Conservation (phyloP, 1,140 invertebrate species). For the Anastrepha ludens region DNA sequence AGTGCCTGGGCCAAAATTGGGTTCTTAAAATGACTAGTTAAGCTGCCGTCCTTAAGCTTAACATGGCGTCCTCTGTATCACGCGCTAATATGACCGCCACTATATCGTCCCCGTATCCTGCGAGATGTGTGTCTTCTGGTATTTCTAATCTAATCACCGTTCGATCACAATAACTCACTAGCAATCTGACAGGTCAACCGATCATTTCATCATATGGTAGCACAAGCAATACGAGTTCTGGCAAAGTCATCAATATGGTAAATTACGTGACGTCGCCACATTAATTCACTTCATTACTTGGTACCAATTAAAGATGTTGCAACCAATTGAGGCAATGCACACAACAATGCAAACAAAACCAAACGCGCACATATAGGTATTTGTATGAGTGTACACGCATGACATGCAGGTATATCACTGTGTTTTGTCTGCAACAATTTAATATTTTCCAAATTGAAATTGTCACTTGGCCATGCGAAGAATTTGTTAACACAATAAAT, state of each 20-base stretch:
- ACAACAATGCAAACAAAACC: not conserved
- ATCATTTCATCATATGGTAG: not conserved
- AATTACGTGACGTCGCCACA: not conserved
- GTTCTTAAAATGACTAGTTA: no score
- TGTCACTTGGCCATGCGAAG: conserved; percentile 57
- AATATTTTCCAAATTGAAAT: conserved; percentile 58
- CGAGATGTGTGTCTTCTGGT: no score
- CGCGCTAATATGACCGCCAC: no score
- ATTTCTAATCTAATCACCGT: not conserved
- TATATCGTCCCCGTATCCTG: no score
- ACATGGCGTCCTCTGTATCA: no score
- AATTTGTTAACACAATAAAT: conserved; percentile 61
- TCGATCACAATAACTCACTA: not conserved
- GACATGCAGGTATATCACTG: not conserved
- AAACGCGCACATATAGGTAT: not conserved
- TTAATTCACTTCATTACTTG: not conserved
- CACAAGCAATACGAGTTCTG: no score
- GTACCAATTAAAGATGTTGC: conserved; percentile 16
- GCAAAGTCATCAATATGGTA: not conserved
- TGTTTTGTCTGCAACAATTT: conserved; percentile 21
- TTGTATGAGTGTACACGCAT: not conserved
- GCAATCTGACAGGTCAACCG: not conserved
- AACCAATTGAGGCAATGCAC: conserved; percentile 36
- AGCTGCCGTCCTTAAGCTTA: no score
- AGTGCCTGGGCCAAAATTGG: no score